Base-by-base conservation (phyloP, 92 coral and sea anemone species). In the Montipora capitata region DNA sequence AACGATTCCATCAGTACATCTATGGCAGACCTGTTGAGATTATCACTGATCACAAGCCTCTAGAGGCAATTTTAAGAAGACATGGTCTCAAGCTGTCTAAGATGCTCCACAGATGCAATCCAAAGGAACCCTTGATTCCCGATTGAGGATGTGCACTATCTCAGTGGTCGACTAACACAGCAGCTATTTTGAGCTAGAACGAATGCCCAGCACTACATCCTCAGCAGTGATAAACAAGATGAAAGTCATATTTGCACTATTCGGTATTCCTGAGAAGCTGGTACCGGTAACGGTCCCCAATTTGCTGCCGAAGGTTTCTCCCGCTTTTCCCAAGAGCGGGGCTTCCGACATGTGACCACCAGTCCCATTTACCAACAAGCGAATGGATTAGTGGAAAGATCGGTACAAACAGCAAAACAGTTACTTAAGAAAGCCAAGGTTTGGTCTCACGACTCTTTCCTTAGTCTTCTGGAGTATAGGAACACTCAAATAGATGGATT, bases 181-280 rank as follows among this genome's bases (percentile, higher is more conserved):
- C 49, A 76, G 68, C 57, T 11, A 35, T 76, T 57, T 56, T 76
- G 68, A 76, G 12, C 18, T 35, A 51, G 81, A 20, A 10, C 57
- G 4, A 27, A 57, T 56, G 43, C 3, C 81, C 14, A 38, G 44
- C 52, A 56, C 51, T 2, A 35, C 49, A 9, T 38, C 49, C 44
- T 35, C 54, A 11, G 48, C 51, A 0, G 15, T 76, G 3, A 76
- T 76, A 63, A 27, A 20, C 81, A 56, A 76, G 27, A 4, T 57
- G 7, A 76, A 76, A 56, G 67, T 51, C 20, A 13, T 38, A 2
- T 76, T 76, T 11, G 38, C 68, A 16, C 18, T 75, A 12, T 72
- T 79, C 39, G 86, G 86, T 10, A 79, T 87, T 3, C 90, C 90
- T 1, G 75, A 42, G 51, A 39, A 35, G 49, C 8, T 27, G 35